Conservation (phyloP, 2,797 vertebrate genomes). For the Adelosebastes latens region DNA sequence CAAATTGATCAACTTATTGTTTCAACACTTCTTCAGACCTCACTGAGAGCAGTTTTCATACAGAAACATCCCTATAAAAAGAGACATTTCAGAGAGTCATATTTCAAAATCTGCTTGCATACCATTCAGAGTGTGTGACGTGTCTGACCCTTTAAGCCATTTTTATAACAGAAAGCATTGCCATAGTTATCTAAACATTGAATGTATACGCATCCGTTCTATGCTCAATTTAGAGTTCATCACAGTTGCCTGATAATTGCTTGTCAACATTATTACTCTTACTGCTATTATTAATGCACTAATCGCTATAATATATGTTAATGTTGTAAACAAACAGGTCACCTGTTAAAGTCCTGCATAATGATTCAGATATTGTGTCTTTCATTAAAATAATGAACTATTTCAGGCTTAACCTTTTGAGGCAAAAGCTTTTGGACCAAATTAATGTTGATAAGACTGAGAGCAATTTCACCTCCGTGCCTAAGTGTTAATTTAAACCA, state of each 20-base stretch:
- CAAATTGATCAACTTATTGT: background rate
- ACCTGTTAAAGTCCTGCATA: conserved; percentile 9
- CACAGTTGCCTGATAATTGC: background rate
- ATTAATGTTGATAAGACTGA: conserved; percentile 30
- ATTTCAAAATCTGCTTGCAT: background rate
- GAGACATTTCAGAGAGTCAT: background rate
- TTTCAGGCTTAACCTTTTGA: conserved; percentile 1
- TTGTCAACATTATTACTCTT: background rate
- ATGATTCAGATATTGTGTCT: conserved; percentile 3
- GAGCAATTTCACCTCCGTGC: conserved; percentile 17
- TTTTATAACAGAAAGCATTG: background rate
- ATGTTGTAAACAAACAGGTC: background rate
- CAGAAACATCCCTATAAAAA: background rate
- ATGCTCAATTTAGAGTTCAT: background rate
- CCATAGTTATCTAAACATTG: background rate
- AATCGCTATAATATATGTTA: background rate
- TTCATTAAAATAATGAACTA: conserved; percentile 10
- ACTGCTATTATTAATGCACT: background rate
- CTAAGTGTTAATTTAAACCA: conserved; percentile 27
- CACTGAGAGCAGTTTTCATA: background rate
- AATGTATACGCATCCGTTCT: background rate
- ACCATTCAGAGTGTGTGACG: background rate
- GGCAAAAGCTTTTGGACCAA: conserved; percentile 20
- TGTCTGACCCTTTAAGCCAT: background rate
- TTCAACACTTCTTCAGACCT: background rate